These are phyloP conservation scores for Empidonax traillii DNA, from an alignment of 2,113 vertebrate species.

Conservation along the genomic window DNA sequence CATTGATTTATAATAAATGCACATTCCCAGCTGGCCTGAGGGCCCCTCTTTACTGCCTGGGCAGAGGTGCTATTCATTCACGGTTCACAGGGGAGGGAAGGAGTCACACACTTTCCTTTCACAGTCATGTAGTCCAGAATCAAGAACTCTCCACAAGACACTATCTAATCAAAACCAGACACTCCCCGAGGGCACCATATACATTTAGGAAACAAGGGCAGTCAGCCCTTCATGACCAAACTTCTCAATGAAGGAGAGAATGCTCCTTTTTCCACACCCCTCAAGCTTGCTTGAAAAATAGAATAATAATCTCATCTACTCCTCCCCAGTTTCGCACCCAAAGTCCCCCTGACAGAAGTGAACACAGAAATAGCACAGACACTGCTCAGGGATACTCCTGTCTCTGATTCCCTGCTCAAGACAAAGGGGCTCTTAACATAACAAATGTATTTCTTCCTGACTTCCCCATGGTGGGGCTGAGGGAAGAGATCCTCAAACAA, in stretches of 20 bases:
- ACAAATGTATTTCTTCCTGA: neutral
- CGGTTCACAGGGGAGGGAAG: neutral
- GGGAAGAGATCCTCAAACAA: neutral
- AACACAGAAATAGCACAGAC: neutral
- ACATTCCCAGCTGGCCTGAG: conserved; percentile 26
- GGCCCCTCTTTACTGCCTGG: conserved; percentile 28
- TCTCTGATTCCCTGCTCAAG: neutral
- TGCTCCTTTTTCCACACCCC: neutral
- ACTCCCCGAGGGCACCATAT: conserved; percentile 50
- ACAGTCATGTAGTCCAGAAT: conserved; percentile 13
- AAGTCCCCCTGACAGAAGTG: neutral
- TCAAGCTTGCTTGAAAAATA: neutral
- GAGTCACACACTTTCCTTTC: conserved; percentile 25
- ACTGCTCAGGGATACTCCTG: neutral
- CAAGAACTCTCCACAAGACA: conserved; percentile 40
- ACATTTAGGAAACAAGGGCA: conserved; percentile 56
- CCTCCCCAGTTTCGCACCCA: neutral
- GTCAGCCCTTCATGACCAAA: conserved; percentile 44
- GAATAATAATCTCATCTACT: neutral
- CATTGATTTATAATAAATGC: conserved; percentile 64
- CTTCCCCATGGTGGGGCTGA: neutral
- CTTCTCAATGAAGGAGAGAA: conserved; percentile 14
- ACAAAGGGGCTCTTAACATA: neutral
- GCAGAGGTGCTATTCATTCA: conserved; percentile 55
- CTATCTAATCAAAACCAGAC: conserved; percentile 53